Percentiles rank a stretch among this genome's conserved stretches.
Evolutionary conservation across 2,113 vertebrate genomes (phyloP).

Genomic region (Plecturocebus donacophilus): DNA sequence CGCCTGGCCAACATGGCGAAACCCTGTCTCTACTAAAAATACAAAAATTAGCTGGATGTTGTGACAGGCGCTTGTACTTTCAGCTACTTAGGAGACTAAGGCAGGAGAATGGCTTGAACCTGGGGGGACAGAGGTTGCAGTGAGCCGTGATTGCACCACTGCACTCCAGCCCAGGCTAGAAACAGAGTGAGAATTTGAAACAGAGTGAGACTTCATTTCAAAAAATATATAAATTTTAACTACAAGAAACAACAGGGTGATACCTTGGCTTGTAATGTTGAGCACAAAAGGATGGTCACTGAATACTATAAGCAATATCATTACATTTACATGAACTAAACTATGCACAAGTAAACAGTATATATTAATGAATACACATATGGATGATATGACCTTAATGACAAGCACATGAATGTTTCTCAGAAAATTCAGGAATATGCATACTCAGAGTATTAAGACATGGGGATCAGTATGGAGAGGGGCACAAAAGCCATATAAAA

Average conservation of each 20-base stretch:
- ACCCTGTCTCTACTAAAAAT: too few species aligned
- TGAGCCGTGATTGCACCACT: too few species aligned
- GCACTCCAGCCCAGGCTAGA: too few species aligned
- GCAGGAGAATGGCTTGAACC: too few species aligned
- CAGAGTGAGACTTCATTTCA: too few species aligned
- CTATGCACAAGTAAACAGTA: not conserved
- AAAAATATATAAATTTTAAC: not conserved
- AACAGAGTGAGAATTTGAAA: too few species aligned
- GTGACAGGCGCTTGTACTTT: too few species aligned
- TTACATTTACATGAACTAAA: not conserved
- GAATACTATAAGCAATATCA: not conserved
- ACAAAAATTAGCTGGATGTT: too few species aligned
- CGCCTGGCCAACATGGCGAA: too few species aligned
- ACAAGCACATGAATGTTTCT: not conserved
- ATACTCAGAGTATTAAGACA: not conserved
- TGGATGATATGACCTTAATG: not conserved
- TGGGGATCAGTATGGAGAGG: not conserved
- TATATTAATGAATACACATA: not conserved
- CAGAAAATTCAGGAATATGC: not conserved
- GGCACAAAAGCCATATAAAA: not conserved
- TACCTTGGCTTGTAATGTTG: not conserved
- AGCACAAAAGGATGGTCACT: not conserved
- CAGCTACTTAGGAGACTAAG: too few species aligned
- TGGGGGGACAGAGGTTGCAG: too few species aligned
- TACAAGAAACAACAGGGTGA: not conserved